A percentile compares a stretch with the other conserved stretches of the same genome.
These are phyloP conservation scores for Montipora sp. DNA, from an alignment of 64 coral and sea anemone genomes.

Conservation along the genomic window DNA sequence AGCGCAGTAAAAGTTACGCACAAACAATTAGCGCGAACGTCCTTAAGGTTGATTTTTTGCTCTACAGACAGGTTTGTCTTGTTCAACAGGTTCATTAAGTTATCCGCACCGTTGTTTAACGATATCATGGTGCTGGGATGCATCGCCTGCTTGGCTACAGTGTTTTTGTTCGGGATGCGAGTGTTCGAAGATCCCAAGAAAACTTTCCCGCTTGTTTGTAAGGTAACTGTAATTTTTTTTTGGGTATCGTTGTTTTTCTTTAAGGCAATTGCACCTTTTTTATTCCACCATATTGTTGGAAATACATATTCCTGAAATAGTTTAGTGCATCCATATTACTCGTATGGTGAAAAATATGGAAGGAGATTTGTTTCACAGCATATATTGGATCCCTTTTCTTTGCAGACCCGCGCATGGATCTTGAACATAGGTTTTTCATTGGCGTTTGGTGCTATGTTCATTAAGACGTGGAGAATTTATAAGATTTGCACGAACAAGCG, in stretches of 20 bases:
- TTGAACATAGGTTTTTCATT: constrained; percentile 80
- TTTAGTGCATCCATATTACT: no score
- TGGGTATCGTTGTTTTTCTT: neutral
- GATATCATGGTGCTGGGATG: constrained; percentile 72
- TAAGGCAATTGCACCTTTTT: neutral
- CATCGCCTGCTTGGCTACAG: constrained; percentile 68
- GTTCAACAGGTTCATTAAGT: constrained; percentile 54
- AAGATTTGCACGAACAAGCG: constrained; percentile 90
- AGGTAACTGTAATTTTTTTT: constrained; percentile 44
- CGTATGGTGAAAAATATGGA: no score
- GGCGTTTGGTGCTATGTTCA: constrained; percentile 91
- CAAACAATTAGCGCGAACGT: no score
- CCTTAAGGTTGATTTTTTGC: no score
- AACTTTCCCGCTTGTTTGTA: constrained; percentile 47
- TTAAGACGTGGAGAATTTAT: constrained; percentile 94
- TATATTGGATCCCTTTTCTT: neutral
- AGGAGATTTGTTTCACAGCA: no score
- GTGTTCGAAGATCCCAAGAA: neutral
- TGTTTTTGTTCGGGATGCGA: constrained; percentile 75
- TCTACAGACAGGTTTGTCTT: neutral
- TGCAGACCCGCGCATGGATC: constrained; percentile 82
- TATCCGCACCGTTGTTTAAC: constrained; percentile 75
- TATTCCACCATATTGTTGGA: neutral
- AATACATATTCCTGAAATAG: no score
- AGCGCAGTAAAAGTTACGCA: no score